Conservation (phyloP, 2,888 invertebrate species). For the Gibbula magus region DNA sequence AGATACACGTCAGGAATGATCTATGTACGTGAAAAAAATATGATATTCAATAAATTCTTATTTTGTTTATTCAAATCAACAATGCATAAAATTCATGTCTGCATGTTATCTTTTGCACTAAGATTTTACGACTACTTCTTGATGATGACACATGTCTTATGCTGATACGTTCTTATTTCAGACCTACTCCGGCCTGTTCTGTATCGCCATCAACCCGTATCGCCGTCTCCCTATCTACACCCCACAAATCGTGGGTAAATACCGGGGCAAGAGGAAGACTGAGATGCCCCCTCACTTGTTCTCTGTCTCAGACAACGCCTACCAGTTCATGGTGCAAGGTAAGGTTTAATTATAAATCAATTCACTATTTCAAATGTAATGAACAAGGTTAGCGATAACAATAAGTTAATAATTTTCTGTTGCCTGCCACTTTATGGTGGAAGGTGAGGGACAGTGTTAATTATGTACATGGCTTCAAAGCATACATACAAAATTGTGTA, state of each 20-base stretch:
- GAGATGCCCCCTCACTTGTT: constrained; percentile 99
- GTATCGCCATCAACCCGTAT: constrained; percentile 99
- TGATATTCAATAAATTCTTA: constrained; percentile 39
- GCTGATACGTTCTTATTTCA: constrained; percentile 76
- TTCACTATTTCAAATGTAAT: background rate
- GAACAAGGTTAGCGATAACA: no score
- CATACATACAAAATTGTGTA: no score
- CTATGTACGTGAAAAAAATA: constrained; percentile 60
- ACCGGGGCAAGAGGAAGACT: constrained; percentile 98
- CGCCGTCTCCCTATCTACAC: constrained; percentile 99
- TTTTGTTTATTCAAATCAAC: no score
- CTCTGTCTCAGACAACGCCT: constrained; percentile 99
- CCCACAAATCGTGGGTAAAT: constrained; percentile 94
- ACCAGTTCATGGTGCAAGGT: constrained; percentile 99
- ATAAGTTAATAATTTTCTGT: no score
- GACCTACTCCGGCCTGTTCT: constrained; percentile 99
- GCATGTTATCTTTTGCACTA: no score
- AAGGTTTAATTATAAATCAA: constrained; percentile 57
- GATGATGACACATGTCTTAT: no score
- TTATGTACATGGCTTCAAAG: no score
- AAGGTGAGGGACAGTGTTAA: no score
- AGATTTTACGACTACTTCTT: no score
- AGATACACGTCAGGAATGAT: constrained; percentile 70
- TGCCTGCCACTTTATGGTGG: no score
- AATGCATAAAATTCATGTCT: no score